Conservation (phyloP, 2,888 invertebrate genomes). For the Cinara cedri region DNA sequence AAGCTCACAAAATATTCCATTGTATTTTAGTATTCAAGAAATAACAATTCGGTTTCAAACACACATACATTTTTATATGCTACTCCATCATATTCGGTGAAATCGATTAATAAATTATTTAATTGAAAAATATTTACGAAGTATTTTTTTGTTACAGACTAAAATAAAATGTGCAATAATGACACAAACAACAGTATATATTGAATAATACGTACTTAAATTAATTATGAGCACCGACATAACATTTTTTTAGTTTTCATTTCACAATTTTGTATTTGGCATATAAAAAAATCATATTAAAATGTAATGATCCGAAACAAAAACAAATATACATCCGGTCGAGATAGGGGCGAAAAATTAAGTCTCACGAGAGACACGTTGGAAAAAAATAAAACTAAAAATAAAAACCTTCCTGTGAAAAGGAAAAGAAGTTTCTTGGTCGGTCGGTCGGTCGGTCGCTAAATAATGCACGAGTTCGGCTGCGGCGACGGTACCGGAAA, state of each 20-base stretch:
- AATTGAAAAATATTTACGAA: too few relatives aligned
- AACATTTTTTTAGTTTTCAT: neutral
- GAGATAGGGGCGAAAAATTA: constrained; percentile 39
- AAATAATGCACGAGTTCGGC: constrained; percentile 55
- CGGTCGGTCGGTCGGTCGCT: constrained; percentile 50
- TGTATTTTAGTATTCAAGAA: too few relatives aligned
- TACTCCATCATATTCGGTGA: too few relatives aligned
- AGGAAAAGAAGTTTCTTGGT: constrained; percentile 56
- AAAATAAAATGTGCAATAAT: too few relatives aligned
- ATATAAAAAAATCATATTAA: constrained; percentile 29
- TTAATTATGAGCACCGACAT: too few relatives aligned
- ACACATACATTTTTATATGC: too few relatives aligned
- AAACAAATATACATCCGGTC: constrained; percentile 49
- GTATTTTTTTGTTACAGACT: too few relatives aligned
- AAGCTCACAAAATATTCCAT: too few relatives aligned
- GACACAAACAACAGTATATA: too few relatives aligned
- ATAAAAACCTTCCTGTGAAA: constrained; percentile 52
- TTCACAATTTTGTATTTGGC: constrained; percentile 12
- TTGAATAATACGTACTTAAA: too few relatives aligned
- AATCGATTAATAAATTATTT: too few relatives aligned
- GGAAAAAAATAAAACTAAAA: constrained; percentile 36
- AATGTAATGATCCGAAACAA: constrained; percentile 36
- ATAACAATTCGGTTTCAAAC: too few relatives aligned
- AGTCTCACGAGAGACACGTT: constrained; percentile 44
- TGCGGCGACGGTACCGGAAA: constrained; percentile 57